Evolutionary conservation across 2,797 vertebrate species (phyloP).

Genomic region (Semotilus atromaculatus): DNA sequence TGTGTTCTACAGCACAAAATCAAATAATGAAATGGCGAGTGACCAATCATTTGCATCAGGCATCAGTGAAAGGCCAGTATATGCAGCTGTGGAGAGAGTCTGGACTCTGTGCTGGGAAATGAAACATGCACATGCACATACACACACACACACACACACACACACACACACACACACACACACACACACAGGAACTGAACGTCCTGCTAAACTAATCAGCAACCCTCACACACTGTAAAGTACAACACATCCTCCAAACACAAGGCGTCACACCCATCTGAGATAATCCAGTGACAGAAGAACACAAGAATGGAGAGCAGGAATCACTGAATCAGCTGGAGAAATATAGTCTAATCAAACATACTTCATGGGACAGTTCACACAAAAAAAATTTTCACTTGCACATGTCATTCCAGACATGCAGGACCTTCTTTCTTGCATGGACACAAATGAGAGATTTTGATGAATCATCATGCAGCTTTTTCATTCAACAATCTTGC

Average conservation of each 20-base stretch:
- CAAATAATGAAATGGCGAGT: no score
- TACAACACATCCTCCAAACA: constrained; percentile 1
- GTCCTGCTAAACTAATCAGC: constrained; percentile 45
- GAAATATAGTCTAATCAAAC: background rate
- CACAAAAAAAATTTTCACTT: background rate
- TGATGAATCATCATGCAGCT: background rate
- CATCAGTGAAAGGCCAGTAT: no score
- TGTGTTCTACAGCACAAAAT: no score
- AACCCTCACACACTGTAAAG: background rate
- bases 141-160: background rate
- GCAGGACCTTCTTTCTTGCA: background rate
- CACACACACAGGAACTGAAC: constrained; percentile 20
- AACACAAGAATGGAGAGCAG: constrained; percentile 3
- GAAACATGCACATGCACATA: no score
- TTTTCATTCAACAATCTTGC: background rate
- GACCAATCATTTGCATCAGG: no score
- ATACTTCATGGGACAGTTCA: background rate
- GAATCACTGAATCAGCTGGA: background rate
- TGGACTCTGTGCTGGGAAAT: no score
- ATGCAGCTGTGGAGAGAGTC: no score
- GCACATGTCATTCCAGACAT: background rate
- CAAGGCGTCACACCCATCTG: constrained; percentile 37
- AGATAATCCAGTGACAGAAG: constrained; percentile 20
- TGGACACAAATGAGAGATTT: background rate
- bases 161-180: constrained; percentile 1